Conservation (phyloP, 1,140 invertebrate species). For the Thalassaphorura encarpata region DNA sequence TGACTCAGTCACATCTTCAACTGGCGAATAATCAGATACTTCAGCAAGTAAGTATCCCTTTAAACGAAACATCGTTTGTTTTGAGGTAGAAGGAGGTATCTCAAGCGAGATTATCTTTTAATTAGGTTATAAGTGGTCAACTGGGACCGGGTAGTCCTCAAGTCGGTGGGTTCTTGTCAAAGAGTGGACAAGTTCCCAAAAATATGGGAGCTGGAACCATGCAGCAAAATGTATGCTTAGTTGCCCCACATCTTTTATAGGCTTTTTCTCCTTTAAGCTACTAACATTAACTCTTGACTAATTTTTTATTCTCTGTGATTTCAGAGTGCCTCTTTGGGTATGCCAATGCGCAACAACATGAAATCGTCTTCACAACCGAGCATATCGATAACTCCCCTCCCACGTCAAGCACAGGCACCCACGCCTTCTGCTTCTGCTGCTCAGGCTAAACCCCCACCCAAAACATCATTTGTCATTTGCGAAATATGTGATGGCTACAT, state of each 20-base stretch:
- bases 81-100: no score
- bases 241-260: not conserved
- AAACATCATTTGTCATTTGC: constrained; percentile 81
- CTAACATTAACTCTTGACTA: not conserved
- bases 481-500: constrained; percentile 93
- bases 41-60: not conserved
- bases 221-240: no score
- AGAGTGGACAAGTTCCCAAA: not conserved
- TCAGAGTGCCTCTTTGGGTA: constrained; percentile 33
- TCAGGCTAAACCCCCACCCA: constrained; percentile 38
- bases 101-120: no score
- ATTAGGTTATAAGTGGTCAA: not conserved
- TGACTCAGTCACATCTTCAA: constrained; percentile 1
- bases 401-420: constrained; percentile 45
- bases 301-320: not conserved
- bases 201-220: no score
- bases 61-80: no score
- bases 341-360: no score
- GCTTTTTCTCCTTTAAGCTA: not conserved
- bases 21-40: not conserved
- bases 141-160: no score
- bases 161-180: constrained; percentile 3
- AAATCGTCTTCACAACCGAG: constrained; percentile 52
- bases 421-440: constrained; percentile 36
- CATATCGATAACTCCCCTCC: constrained; percentile 82